These are phyloP conservation scores for Corythornis madagascariensis DNA, from an alignment of 2,113 vertebrate genomes.

Conservation along the genomic window DNA sequence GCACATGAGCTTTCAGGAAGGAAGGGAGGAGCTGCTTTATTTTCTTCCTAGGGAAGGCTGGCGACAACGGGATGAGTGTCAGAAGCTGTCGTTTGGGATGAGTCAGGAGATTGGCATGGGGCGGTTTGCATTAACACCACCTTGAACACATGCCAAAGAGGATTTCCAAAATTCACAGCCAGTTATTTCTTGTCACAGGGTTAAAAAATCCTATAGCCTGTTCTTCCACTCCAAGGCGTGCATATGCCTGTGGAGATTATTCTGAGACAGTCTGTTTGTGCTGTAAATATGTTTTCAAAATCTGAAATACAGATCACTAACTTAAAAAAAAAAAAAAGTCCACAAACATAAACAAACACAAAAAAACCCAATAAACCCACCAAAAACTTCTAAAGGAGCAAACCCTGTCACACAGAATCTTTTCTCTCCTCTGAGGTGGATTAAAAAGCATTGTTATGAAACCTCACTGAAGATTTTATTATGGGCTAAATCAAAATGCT, in stretches of 20 bases:
- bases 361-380: neutral
- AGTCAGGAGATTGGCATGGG: conserved; percentile 49
- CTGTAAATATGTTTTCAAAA: conserved; percentile 27
- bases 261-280: neutral
- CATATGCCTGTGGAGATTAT: neutral
- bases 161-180: conserved; percentile 61
- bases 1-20: neutral
- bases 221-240: conserved; percentile 5
- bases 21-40: conserved; percentile 60
- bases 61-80: neutral
- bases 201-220: conserved; percentile 9
- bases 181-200: conserved; percentile 33
- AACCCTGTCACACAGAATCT: neutral
- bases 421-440: neutral
- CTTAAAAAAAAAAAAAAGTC: neutral
- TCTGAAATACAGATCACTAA: neutral
- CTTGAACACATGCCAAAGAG: conserved; percentile 40
- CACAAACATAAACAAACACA: neutral
- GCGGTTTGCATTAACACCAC: neutral
- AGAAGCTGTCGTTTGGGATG: conserved; percentile 10
- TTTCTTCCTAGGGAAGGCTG: conserved; percentile 1
- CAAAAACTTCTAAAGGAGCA: neutral
- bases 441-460: conserved; percentile 30
- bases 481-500: conserved; percentile 15
- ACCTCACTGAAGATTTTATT: conserved; percentile 4